Evolutionary conservation across 2,888 invertebrate genomes (phyloP).

Genomic region (Euproctis similis): DNA sequence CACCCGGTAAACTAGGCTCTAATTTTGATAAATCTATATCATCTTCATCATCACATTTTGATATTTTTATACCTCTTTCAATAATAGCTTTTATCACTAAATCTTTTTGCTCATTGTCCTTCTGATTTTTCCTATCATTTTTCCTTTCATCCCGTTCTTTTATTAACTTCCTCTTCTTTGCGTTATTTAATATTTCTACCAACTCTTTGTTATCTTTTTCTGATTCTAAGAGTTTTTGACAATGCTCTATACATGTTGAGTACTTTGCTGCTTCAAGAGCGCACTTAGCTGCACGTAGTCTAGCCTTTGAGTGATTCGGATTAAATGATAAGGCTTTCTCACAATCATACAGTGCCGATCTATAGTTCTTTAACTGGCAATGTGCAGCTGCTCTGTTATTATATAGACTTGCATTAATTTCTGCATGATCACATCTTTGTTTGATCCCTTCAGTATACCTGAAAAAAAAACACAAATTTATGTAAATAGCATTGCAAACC

Average conservation of each 20-base stretch:
- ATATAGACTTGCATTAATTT: conserved; percentile 87
- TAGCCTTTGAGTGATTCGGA: conserved; percentile 85
- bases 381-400: conserved; percentile 95
- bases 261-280: conserved; percentile 80
- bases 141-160: conserved; percentile 75
- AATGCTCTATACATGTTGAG: conserved; percentile 82
- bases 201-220: conserved; percentile 72
- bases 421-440: conserved; percentile 80
- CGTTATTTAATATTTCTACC: conserved; percentile 40
- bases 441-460: conserved; percentile 94
- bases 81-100: conserved; percentile 56
- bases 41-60: conserved; percentile 65
- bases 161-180: conserved; percentile 65
- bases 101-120: conserved; percentile 56
- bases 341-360: conserved; percentile 87
- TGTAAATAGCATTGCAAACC: no score
- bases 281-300: conserved; percentile 84
- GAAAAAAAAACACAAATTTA: no score
- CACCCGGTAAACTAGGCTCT: conserved; percentile 79
- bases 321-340: conserved; percentile 85
- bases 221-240: conserved; percentile 79
- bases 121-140: conserved; percentile 53
- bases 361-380: conserved; percentile 87
- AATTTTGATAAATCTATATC: conserved; percentile 70
- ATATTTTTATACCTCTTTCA: conserved; percentile 70